Conservation (phyloP, 2,113 vertebrate species). For the cattle (Bos taurus) region DNA sequence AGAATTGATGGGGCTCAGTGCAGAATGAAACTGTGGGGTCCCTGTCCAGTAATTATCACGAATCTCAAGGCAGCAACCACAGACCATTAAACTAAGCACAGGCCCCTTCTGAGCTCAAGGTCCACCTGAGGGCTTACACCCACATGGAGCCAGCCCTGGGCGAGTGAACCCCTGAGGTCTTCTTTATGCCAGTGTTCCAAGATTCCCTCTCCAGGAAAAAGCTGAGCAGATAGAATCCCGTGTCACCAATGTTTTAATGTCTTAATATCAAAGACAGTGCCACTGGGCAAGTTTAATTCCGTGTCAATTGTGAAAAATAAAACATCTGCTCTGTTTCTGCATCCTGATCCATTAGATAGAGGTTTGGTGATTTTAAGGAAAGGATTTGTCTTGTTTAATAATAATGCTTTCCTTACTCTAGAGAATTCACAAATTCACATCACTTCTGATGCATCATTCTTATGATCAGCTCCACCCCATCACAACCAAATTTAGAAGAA, state of each 20-base stretch:
- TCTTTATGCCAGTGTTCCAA: background rate
- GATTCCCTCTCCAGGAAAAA: background rate
- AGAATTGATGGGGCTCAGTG: background rate
- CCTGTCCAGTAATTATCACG: background rate
- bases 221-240: no score
- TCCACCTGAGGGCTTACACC: accelerated
- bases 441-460: accelerated
- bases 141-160: no score
- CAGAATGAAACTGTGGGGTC: no score
- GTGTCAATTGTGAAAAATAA: background rate
- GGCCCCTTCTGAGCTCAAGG: background rate
- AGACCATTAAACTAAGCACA: background rate
- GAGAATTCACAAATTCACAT: background rate
- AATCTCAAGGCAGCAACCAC: background rate
- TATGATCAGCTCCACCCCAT: background rate
- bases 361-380: background rate
- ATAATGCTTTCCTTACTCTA: background rate
- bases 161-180: accelerated
- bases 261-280: accelerated
- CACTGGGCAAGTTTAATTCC: background rate
- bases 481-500: background rate
- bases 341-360: background rate
- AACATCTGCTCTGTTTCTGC: background rate
- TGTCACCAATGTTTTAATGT: background rate
- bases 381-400: background rate